Evolutionary conservation across 2,888 invertebrate genomes (phyloP), one percentile per base, ranked within the genome.

Genomic region (Selenia dentaria): DNA sequence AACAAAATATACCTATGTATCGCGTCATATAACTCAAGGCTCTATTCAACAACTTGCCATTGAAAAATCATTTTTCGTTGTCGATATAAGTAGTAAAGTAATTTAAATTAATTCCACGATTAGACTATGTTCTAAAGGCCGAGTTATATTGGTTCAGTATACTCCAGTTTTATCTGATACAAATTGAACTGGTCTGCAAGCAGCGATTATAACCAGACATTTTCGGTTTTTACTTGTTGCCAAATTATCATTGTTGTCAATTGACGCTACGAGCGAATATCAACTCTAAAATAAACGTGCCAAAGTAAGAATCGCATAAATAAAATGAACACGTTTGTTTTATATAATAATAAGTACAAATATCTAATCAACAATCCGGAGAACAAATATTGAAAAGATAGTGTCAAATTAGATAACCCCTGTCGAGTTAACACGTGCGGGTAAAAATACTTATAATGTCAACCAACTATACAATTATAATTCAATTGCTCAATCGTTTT

Each of bases 321-420:
- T 28, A 24, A 16, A 24, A 20, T 35, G 26, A 25, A 36, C 26
- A 31, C n/a, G 20, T 34, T 29, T 24, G n/a, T n/a, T n/a, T n/a
- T n/a, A n/a, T n/a, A n/a, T n/a, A n/a, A n/a, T n/a, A n/a, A n/a
- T n/a, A n/a, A n/a, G n/a, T n/a, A n/a, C n/a, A n/a, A 47, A 41
- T 41, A 34, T 45, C 6, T 14, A 36, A 32, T 26, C 28, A 20
- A 27, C 13, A 38, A 31, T 44, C 31, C 32, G 6, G 28, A 28
- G 32, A 49, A 41, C 27, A 46, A 51, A 45, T 45, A 41, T 27
- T 38, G 34, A 20, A 18, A 10, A 37, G 31, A 43, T 46, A 42
- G 6, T n/a, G 14, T 13, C 22, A 25, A 39, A 33, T 18, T 12
- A 37, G 52, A 51, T 56, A 52, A 56, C 47, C 47, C 32, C 18